Evolutionary conservation across 2,888 invertebrate genomes (phyloP).

Genomic region (Aleiodes leptofemur): DNA sequence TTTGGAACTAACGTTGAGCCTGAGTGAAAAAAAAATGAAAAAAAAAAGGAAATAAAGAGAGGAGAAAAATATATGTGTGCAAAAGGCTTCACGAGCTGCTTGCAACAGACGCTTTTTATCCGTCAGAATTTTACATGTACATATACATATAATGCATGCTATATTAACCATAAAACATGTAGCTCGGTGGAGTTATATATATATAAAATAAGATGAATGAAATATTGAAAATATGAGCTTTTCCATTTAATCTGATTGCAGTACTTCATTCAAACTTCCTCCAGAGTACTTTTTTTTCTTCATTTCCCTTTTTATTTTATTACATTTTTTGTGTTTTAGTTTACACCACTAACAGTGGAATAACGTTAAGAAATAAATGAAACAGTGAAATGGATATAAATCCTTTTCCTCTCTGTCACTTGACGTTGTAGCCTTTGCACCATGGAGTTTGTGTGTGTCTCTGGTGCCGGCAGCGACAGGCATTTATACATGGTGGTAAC

Average conservation of each 20-base stretch:
- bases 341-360: neutral
- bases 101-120: conserved; percentile 29
- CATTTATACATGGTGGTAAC: conserved; percentile 42
- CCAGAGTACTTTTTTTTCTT: neutral
- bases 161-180: conserved; percentile 7
- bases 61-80: conserved; percentile 1
- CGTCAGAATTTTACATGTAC: conserved; percentile 18
- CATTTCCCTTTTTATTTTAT: neutral
- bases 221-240: neutral
- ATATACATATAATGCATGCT: neutral
- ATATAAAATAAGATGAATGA: neutral
- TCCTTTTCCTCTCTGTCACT: conserved; percentile 21
- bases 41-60: neutral
- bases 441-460: conserved; percentile 16
- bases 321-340: neutral
- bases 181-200: neutral
- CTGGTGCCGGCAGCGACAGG: conserved; percentile 37
- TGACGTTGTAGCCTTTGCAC: conserved; percentile 13
- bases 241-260: neutral
- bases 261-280: too few relatives aligned
- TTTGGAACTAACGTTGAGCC: conserved; percentile 62
- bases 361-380: neutral
- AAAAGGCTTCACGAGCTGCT: conserved; percentile 5
- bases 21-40: neutral
- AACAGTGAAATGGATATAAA: conserved; percentile 23